Conservation (phyloP, 37 sponge, comb jelly and placozoan species). For the Petrosia ficiformis region DNA sequence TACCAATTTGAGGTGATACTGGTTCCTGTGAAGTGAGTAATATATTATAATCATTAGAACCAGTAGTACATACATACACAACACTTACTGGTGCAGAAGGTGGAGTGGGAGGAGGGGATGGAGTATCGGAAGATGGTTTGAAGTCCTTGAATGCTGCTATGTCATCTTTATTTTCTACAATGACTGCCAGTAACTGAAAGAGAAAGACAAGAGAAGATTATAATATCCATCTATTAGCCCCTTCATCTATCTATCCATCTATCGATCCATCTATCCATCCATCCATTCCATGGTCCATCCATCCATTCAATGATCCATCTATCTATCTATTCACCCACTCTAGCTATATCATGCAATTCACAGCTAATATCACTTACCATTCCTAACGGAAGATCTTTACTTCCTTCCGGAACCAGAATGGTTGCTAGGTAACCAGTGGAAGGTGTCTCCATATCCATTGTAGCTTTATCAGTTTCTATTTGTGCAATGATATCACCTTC, state of each 20-base stretch:
- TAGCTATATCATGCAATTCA: too few relatives aligned
- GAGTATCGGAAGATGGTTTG: conserved; percentile 19
- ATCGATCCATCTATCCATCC: too few relatives aligned
- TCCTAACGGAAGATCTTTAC: conserved; percentile 79
- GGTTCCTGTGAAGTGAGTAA: too few relatives aligned
- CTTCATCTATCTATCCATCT: too few relatives aligned
- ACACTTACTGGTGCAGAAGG: background rate
- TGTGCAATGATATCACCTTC: conserved; percentile 92
- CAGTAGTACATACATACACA: too few relatives aligned
- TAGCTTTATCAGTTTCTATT: conserved; percentile 98
- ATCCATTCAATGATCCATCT: too few relatives aligned
- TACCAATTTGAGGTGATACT: too few relatives aligned
- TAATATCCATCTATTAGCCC: too few relatives aligned
- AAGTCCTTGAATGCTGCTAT: conserved; percentile 81
- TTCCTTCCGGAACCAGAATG: conserved; percentile 79
- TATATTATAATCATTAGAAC: too few relatives aligned
- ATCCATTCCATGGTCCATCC: too few relatives aligned
- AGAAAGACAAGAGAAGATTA: background rate
- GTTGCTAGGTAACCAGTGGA: conserved; percentile 87
- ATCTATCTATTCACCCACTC: too few relatives aligned
- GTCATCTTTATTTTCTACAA: conserved; percentile 76
- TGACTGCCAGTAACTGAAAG: conserved; percentile 68
- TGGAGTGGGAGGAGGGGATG: conserved; percentile 1
- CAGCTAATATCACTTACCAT: conserved; percentile 48
- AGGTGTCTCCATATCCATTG: conserved; percentile 94